Conservation (phyloP, 2,797 vertebrate genomes). For the Australoheros facetus region DNA sequence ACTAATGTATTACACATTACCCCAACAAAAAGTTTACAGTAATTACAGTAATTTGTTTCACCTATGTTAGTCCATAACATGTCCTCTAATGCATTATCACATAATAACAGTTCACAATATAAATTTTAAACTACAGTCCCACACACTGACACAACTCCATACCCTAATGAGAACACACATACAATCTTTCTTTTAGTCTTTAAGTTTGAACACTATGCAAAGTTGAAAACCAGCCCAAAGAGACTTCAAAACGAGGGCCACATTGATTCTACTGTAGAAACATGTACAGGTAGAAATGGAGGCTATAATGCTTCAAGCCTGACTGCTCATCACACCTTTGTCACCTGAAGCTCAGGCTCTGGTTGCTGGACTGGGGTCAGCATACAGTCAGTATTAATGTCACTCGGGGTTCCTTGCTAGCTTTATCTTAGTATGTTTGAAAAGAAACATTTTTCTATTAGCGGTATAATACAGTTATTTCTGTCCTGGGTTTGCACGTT, state of each 20-base stretch:
- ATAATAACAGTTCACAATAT: too few species aligned
- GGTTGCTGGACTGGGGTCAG: not conserved
- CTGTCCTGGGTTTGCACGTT: not conserved
- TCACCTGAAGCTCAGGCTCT: not conserved
- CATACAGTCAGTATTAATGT: not conserved
- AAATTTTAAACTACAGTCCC: not conserved
- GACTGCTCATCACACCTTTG: too few species aligned
- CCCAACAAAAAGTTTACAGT: rapidly evolving
- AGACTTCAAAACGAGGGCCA: not conserved
- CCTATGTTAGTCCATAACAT: not conserved
- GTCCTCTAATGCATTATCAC: not conserved
- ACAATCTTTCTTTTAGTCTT: not conserved
- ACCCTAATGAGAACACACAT: not conserved
- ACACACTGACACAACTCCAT: not conserved
- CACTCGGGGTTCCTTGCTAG: not conserved
- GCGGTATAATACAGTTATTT: not conserved
- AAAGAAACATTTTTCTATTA: not conserved
- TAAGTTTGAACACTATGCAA: not conserved
- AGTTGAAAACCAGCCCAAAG: not conserved
- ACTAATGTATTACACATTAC: not conserved
- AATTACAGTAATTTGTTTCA: not conserved
- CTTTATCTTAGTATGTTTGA: not conserved
- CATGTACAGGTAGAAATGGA: too few species aligned
- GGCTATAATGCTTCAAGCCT: too few species aligned
- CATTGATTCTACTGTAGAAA: too few species aligned